These are phyloP conservation scores for Camelus dromedarius DNA, from an alignment of 2,113 vertebrate species.

Conservation along the genomic window DNA sequence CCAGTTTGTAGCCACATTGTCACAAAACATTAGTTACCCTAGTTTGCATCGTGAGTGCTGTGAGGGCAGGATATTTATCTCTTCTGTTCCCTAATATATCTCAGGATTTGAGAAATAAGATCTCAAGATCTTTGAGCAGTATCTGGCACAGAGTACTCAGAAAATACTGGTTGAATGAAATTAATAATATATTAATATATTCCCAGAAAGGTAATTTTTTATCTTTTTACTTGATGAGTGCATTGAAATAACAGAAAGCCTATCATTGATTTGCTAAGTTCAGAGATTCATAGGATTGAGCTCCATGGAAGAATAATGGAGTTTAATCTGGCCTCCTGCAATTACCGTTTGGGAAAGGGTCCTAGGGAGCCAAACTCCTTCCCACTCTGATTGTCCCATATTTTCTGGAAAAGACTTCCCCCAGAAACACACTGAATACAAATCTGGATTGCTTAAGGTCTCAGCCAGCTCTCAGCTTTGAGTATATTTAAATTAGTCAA, in stretches of 20 bases:
- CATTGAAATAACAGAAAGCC: neutral
- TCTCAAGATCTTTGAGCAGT: neutral
- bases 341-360: conserved; percentile 50
- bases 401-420: conserved; percentile 54
- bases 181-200: conserved; percentile 30
- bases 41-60: neutral
- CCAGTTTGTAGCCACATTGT: neutral
- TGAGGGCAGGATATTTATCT: neutral
- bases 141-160: neutral
- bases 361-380: conserved; percentile 36
- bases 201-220: neutral
- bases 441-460: conserved; percentile 56
- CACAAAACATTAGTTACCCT: neutral
- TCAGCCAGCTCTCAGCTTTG: conserved; percentile 30
- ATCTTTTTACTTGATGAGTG: neutral
- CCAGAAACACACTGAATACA: conserved; percentile 57
- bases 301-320: neutral
- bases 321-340: conserved; percentile 36
- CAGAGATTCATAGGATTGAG: neutral
- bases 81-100: neutral
- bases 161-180: neutral
- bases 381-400: conserved; percentile 45
- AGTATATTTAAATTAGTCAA: conserved; percentile 73
- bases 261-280: conserved; percentile 21
- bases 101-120: neutral